Percentiles rank a stretch among this genome's conserved stretches.
Evolutionary conservation across 2,888 invertebrate genomes (phyloP).

Genomic region (Catocala nupta): DNA sequence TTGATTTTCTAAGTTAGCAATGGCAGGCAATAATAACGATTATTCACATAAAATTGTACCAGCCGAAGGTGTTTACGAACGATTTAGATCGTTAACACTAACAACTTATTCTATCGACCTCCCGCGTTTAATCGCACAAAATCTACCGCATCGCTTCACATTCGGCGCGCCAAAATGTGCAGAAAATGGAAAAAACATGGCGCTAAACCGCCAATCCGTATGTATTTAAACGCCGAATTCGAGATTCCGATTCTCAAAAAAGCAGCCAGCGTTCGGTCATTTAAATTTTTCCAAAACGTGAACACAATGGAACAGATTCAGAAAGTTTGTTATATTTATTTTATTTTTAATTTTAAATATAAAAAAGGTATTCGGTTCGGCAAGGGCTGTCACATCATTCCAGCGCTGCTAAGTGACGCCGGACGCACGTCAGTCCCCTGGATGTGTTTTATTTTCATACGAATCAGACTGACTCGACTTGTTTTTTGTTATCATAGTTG

Average conservation of each 20-base stretch:
- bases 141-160: constrained; percentile 78
- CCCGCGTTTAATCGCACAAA: constrained; percentile 81
- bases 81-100: constrained; percentile 80
- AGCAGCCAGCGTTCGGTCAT: constrained; percentile 79
- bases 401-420: constrained; percentile 87
- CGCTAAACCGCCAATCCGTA: constrained; percentile 86
- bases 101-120: constrained; percentile 84
- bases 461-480: constrained; percentile 78
- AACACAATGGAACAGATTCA: constrained; percentile 87
- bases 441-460: constrained; percentile 85
- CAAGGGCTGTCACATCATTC: constrained; percentile 87
- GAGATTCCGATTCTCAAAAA: constrained; percentile 81
- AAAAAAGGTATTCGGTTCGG: constrained; percentile 85
- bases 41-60: constrained; percentile 53
- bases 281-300: constrained; percentile 87
- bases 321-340: constrained; percentile 72
- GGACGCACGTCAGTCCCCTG: constrained; percentile 85
- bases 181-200: constrained; percentile 87
- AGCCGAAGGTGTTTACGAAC: constrained; percentile 62
- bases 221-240: constrained; percentile 87
- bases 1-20: constrained; percentile 16
- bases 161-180: constrained; percentile 80
- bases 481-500: constrained; percentile 85
- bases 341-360: constrained; percentile 81
- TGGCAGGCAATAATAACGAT: constrained; percentile 24